A percentile compares a stretch with the other conserved stretches of the same genome.
Evolutionary conservation across 2,113 vertebrate species (phyloP).

Genomic region (Nycticebus coucang): DNA sequence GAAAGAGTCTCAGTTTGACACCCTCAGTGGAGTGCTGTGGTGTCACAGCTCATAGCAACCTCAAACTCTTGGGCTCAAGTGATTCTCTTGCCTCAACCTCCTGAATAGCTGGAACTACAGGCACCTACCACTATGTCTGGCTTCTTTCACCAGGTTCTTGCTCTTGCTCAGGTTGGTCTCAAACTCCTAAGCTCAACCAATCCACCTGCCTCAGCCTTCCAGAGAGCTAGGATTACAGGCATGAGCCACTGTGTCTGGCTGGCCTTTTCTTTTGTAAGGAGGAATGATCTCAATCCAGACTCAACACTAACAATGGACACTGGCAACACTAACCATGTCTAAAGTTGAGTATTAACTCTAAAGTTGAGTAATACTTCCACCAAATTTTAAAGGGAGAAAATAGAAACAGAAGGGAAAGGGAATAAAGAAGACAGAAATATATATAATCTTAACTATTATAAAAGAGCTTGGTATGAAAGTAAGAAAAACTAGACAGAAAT

Average conservation of each 20-base stretch:
- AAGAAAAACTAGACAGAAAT: conserved; percentile 3
- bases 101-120: neutral
- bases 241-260: too few relatives aligned
- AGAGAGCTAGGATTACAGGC: too few relatives aligned
- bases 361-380: too few relatives aligned
- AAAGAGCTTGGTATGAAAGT: neutral
- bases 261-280: neutral
- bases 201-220: too few relatives aligned
- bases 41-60: too few relatives aligned
- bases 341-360: too few relatives aligned
- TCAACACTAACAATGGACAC: neutral
- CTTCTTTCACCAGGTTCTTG: too few relatives aligned
- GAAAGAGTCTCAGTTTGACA: too few relatives aligned
- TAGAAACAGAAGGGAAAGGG: neutral
- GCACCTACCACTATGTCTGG: rapidly evolving
- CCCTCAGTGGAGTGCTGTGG: too few relatives aligned
- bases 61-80: neutral
- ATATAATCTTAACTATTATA: neutral
- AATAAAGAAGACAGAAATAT: neutral
- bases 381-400: neutral
- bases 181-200: too few relatives aligned
- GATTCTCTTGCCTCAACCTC: neutral
- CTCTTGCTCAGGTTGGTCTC: too few relatives aligned
- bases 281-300: neutral
- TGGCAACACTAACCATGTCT: neutral